Base-by-base conservation (phyloP, 2,113 vertebrate genomes). In the Syrmaticus mikado region DNA sequence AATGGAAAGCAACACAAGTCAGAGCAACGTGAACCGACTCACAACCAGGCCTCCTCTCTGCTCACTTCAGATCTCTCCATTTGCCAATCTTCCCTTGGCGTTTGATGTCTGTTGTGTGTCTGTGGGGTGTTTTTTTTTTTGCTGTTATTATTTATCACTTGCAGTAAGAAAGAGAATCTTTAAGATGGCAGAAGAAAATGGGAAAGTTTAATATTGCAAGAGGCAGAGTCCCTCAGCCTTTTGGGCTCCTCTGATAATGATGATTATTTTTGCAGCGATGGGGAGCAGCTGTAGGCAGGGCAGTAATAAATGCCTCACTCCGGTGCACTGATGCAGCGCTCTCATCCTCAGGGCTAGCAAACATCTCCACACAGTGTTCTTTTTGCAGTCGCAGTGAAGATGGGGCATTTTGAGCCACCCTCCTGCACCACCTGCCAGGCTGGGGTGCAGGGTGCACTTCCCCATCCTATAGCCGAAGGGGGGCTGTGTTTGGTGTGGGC, bases 91-190 rank as follows among this genome's bases (percentile, higher is more conserved):
- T 91, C 87, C 70, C 50, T 4, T 61, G 92, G 57, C 85, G 94
- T 97, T 96, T 97, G 94, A 96, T 96, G 95, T 96, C 93, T 94
- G 94, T 80, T 84, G 78, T 94, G 91, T 96, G 93, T 96, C 93
- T 87, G 92, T 81, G 87, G 96, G 89, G 85, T 92, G 90, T 45
- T 92, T 90, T 85, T 46, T 46, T 48, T 53, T 83, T 58, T n/a
- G 74, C 87, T 72, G 81, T 93, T 96, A 94, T 94, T 97, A 96
- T 96, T 97, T 95, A 95, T 97, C 91, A 85, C 95, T 75, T 7
- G 5, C 76, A 3, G 93, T 92, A 78, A 95, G 95, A 96, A 97
- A 97, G 87, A 88, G 96, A 96, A 92, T 95, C 92, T 97, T 97
- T 93, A 96, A 97, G 96, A 92, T 73, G 82, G 92, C 85, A 93